Conservation (phyloP, 2,797 vertebrate species). For the Avahi laniger region DNA sequence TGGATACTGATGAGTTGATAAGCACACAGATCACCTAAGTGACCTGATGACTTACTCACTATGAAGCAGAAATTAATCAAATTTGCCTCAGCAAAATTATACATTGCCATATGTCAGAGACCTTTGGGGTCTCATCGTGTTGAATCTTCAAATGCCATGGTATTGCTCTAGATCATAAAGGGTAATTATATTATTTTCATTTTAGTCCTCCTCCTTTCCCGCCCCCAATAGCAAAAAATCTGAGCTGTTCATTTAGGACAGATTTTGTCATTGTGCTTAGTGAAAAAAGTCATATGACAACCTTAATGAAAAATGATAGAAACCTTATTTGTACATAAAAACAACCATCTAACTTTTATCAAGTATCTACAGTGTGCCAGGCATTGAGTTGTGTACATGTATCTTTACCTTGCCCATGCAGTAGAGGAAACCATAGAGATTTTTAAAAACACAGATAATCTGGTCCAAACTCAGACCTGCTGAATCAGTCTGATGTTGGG, state of each 20-base stretch:
- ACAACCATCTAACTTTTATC: neutral
- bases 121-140: neutral
- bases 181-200: neutral
- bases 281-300: neutral
- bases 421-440: neutral
- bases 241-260: neutral
- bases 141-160: neutral
- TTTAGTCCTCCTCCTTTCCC: neutral
- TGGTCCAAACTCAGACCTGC: neutral
- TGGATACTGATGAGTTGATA: neutral
- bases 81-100: neutral
- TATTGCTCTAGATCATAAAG: neutral
- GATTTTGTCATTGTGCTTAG: neutral
- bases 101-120: neutral
- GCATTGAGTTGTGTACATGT: neutral
- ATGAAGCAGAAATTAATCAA: neutral
- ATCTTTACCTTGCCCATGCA: neutral
- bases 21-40: neutral
- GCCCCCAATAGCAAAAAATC: neutral
- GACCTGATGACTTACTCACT: neutral
- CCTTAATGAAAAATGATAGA: neutral
- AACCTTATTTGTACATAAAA: neutral
- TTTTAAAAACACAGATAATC: neutral
- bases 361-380: neutral
- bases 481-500: neutral